A percentile compares a stretch with the other conserved stretches of the same genome.
Evolutionary conservation across 2,113 vertebrate genomes (phyloP).

Genomic region (Tachysurus fulvidraco): DNA sequence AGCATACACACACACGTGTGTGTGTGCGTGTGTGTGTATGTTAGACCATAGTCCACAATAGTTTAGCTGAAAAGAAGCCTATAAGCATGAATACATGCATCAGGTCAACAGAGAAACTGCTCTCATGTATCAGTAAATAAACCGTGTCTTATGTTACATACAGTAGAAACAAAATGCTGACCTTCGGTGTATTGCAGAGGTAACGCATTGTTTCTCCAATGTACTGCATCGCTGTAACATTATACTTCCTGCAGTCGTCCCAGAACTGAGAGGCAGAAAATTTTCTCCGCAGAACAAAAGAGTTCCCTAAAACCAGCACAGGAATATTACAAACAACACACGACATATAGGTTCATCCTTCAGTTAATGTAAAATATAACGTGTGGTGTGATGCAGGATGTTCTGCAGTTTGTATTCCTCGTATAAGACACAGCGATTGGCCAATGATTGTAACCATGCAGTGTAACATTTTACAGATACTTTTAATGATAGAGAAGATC

Average conservation of each 20-base stretch:
- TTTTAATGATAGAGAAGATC: not conserved
- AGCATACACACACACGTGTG: not conserved
- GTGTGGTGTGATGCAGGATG: not conserved
- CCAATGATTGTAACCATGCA: not conserved
- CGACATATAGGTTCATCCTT: not conserved
- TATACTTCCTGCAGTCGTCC: conserved; percentile 87
- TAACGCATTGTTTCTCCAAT: conserved; percentile 90
- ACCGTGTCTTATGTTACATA: not conserved
- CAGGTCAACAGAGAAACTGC: not conserved
- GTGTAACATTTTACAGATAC: not conserved
- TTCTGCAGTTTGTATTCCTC: not conserved
- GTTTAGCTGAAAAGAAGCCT: not conserved
- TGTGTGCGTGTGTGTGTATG: not conserved
- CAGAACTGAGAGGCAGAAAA: conserved; percentile 93
- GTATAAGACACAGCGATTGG: not conserved
- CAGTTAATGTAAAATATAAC: not conserved
- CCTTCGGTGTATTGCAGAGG: conserved; percentile 81
- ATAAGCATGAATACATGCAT: not conserved
- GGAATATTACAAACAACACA: not conserved
- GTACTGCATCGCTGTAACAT: conserved; percentile 88
- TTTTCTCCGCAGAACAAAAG: conserved; percentile 77
- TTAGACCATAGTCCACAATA: not conserved
- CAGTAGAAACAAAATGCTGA: conserved; percentile 55
- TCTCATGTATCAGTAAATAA: not conserved
- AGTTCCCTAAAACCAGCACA: conserved; percentile 71